Evolutionary conservation across 2,888 invertebrate species (phyloP).

Genomic region (Cremastinae sp.): DNA sequence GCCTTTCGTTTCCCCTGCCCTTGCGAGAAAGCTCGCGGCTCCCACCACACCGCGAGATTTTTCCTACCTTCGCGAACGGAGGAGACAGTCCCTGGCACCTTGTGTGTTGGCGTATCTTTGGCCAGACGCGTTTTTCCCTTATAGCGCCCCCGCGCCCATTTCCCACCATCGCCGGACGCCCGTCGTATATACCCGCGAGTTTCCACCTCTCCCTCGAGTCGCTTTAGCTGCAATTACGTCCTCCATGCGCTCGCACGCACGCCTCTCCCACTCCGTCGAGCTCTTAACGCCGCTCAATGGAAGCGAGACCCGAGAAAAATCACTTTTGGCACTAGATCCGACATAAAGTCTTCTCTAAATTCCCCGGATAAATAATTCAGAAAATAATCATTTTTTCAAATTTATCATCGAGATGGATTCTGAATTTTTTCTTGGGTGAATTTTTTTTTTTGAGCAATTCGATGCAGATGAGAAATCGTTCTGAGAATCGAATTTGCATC

Average conservation of each 20-base stretch:
- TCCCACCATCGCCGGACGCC: slow-evolving; percentile 36
- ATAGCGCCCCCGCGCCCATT: slow-evolving; percentile 57
- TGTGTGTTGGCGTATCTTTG: slow-evolving; percentile 5
- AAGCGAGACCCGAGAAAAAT: too few species aligned
- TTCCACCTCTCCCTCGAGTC: slow-evolving; percentile 34
- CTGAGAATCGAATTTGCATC: slow-evolving; percentile 59
- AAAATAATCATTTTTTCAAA: too few species aligned
- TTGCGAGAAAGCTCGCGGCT: slow-evolving; percentile 46
- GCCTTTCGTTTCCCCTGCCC: slow-evolving; percentile 72
- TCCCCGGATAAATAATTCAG: too few species aligned
- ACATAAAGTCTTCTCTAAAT: too few species aligned
- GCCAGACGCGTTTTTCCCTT: slow-evolving; percentile 37
- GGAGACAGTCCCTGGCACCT: slow-evolving; percentile 31
- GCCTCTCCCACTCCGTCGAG: not conserved
- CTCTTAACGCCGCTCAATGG: not conserved
- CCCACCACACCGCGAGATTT: slow-evolving; percentile 38
- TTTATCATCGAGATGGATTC: too few species aligned
- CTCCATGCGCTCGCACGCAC: not conserved
- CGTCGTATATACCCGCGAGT: not conserved
- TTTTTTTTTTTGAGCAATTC: too few species aligned
- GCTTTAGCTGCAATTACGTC: slow-evolving; percentile 33
- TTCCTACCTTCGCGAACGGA: slow-evolving; percentile 33
- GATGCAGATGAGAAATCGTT: slow-evolving; percentile 15
- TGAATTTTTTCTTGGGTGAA: too few species aligned
- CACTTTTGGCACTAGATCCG: too few species aligned